Base-by-base conservation (phyloP, 2,113 vertebrate species). In the Orthonyx spaldingii region DNA sequence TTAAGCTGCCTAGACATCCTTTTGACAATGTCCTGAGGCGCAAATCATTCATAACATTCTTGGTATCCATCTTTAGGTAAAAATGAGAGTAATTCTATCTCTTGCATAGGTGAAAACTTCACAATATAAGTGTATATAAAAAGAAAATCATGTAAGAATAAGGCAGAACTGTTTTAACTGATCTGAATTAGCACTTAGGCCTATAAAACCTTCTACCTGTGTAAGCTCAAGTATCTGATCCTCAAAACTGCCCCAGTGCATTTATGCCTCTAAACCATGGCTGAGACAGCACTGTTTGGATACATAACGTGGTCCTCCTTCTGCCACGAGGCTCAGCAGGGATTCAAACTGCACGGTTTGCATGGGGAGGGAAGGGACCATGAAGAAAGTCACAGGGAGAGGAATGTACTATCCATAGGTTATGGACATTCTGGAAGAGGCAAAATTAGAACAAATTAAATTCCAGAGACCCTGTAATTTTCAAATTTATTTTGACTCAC, bases 311-410 rank as follows among this genome's bases (percentile, higher is more conserved):
- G 55, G 39, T 74, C 22, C 33, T 28, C 17, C 11, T 71, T 61
- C 32, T 91, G 32, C 35, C 39, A 64, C 11, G 30, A 65, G 32
- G 16, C 21, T 28, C 46, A 75, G 26, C 37, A 49, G 61, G 41
- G 37, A 30, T 42, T 85, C 19, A 53, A 23, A 21, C 13, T 65
- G 27, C n/a, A 37, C 8, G 7, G 24, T 24, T 74, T 50, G 18
- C 24, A 5, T 24, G 16, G 33, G 16, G 22, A 50, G 23, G 3
- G 9, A 7, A 37, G 28, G 16, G 30, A 5, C 3, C 6, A 1
- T 41, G 44, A 59, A 47, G 26, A 57, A 77, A 39, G 42, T 20
- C 37, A 55, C 13, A 81, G 5, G 28, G 10, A 68, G 21, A 50
- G 35, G 22, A 74, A 65, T 22, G 4, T 37, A 15, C 52, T 64